phyloP scores from a whole-genome alignment of 2,888 invertebrate genomes.

The Cremastobaeus sp. region DNA sequence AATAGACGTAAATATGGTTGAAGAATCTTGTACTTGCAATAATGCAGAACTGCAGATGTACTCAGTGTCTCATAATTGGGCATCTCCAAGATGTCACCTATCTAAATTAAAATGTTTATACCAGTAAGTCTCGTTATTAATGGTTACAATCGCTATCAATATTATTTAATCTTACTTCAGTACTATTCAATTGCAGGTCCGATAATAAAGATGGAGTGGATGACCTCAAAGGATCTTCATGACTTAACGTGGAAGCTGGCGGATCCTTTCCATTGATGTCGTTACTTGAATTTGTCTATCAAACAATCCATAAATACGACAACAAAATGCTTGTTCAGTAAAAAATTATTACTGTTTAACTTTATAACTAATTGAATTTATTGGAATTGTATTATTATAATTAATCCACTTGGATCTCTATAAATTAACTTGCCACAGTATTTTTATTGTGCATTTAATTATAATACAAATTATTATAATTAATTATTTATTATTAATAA shows the following conservation, averaged over 20 bases:
- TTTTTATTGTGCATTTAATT: too few species aligned
- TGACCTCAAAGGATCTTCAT: slow-evolving; percentile 65
- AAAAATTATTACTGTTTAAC: slow-evolving; percentile 14
- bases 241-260: slow-evolving; percentile 61
- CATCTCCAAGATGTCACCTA: slow-evolving; percentile 85
- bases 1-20: slow-evolving; percentile 87
- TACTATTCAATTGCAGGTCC: slow-evolving; percentile 73
- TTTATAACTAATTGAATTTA: too few species aligned
- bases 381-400: too few species aligned
- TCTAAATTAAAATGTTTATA: slow-evolving; percentile 76
- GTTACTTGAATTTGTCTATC: slow-evolving; percentile 68
- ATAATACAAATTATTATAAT: too few species aligned
- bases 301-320: too few species aligned
- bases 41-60: slow-evolving; percentile 87
- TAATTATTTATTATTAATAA: too few species aligned
- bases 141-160: too few species aligned
- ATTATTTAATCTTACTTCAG: slow-evolving; percentile 69
- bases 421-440: too few species aligned
- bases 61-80: slow-evolving; percentile 84
- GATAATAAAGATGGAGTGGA: slow-evolving; percentile 71
- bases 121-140: too few species aligned
- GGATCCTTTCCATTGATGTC: slow-evolving; percentile 70
- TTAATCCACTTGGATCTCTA: too few species aligned
- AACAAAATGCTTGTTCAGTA: too few species aligned
- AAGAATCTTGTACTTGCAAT: slow-evolving; percentile 90